Percentiles rank a stretch among this genome's conserved stretches.
Evolutionary conservation across 2,797 vertebrate species (phyloP).

Genomic region (Brachymystax lenok): DNA sequence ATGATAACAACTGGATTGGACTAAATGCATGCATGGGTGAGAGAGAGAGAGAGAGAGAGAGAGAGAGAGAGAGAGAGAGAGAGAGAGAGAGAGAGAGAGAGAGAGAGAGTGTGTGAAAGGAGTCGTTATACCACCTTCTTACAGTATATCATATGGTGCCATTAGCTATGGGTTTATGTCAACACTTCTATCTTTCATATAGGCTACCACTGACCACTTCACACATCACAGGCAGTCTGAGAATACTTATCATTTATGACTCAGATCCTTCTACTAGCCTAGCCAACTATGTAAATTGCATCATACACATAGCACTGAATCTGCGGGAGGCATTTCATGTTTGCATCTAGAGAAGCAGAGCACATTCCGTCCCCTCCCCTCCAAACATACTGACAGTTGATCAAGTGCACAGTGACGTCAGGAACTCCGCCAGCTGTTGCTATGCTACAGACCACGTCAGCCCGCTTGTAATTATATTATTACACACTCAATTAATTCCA

Average conservation of each 20-base stretch:
- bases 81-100: too few relatives aligned
- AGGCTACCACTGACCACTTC: not conserved
- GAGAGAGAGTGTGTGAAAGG: too few relatives aligned
- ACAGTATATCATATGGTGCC: not conserved
- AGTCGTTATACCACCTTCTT: not conserved
- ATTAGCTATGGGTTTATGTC: not conserved
- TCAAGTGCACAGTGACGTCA: constrained; percentile 9
- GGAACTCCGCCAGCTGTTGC: constrained; percentile 9
- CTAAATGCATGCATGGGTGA: not conserved
- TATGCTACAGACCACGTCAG: not conserved
- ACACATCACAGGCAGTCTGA: not conserved
- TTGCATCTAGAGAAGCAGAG: not conserved
- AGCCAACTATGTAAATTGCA: not conserved
- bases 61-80: too few relatives aligned
- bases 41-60: not conserved
- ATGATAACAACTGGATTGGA: not conserved
- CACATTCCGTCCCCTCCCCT: not conserved
- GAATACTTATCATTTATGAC: not conserved
- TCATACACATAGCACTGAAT: not conserved
- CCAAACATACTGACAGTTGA: not conserved
- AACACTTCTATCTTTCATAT: not conserved
- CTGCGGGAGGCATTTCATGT: not conserved
- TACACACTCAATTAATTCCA: constrained; percentile 5
- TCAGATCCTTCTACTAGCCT: not conserved
- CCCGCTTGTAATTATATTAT: constrained; percentile 14